A percentile compares a stretch with the other conserved stretches of the same genome.
Evolutionary conservation across 2,797 vertebrate genomes (phyloP).

Genomic region (Pterois miles): DNA sequence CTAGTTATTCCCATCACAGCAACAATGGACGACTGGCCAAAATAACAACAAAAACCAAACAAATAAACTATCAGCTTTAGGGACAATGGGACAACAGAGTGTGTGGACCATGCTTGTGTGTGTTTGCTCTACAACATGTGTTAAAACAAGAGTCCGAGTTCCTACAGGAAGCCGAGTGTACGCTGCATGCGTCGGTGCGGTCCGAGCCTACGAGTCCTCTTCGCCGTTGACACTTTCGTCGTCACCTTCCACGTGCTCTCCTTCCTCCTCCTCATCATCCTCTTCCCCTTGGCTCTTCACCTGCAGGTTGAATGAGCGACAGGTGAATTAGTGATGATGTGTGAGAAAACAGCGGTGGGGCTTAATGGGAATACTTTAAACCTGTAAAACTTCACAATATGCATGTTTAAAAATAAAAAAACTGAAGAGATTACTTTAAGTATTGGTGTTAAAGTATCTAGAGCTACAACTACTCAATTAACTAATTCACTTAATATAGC

Average conservation of each 20-base stretch:
- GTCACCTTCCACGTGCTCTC: slow-evolving; percentile 86
- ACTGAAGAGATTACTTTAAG: not conserved
- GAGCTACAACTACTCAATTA: not conserved
- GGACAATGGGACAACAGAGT: slow-evolving; percentile 48
- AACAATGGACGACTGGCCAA: slow-evolving; percentile 49
- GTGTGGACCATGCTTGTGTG: slow-evolving; percentile 61
- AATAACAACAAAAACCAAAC: slow-evolving; percentile 3
- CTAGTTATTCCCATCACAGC: slow-evolving; percentile 60
- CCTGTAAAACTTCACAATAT: rapidly evolving
- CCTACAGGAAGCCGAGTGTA: slow-evolving; percentile 51
- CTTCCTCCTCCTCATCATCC: slow-evolving; percentile 85
- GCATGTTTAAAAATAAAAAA: too few relatives aligned
- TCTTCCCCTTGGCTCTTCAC: slow-evolving; percentile 85
- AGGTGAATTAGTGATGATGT: not conserved
- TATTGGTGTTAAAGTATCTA: not conserved
- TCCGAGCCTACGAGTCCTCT: slow-evolving; percentile 83
- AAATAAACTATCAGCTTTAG: slow-evolving; percentile 8
- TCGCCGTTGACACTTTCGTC: slow-evolving; percentile 93
- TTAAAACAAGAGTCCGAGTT: slow-evolving; percentile 72
- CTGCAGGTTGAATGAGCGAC: slow-evolving; percentile 41
- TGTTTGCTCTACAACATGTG: slow-evolving; percentile 62
- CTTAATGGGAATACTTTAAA: too few relatives aligned
- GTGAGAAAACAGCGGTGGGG: not conserved
- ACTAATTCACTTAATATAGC: not conserved
- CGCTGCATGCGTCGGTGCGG: slow-evolving; percentile 21